These are phyloP conservation scores for Prosapia bicincta DNA, from an alignment of 2,888 invertebrate species.

Conservation along the genomic window DNA sequence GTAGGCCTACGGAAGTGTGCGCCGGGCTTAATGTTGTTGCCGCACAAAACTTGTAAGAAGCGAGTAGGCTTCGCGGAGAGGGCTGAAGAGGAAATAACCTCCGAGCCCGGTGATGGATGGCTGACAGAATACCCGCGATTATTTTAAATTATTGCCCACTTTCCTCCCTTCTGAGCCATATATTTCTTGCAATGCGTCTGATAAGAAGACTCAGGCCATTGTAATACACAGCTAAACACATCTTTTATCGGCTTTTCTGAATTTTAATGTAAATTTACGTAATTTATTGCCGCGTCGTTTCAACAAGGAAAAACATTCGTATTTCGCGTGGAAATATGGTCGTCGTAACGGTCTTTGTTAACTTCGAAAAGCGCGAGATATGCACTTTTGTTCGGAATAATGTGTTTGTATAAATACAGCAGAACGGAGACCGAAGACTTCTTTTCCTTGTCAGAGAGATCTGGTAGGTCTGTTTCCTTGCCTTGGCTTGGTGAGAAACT, in stretches of 20 bases:
- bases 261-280: neutral
- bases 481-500: no score
- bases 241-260: neutral
- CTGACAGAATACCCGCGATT: neutral
- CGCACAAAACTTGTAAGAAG: neutral
- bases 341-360: no score
- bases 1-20: no score
- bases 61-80: neutral
- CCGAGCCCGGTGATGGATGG: neutral
- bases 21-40: neutral
- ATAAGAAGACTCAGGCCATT: neutral
- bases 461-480: no score
- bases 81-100: neutral
- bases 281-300: neutral
- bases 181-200: neutral
- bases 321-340: no score
- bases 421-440: no score
- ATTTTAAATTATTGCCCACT: neutral
- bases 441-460: no score
- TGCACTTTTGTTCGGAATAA: no score
- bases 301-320: neutral
- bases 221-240: neutral
- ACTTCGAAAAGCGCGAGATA: no score
- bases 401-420: no score
- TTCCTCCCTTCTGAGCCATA: neutral